These are phyloP conservation scores for Platerodrilus igneus DNA, from an alignment of 2,888 invertebrate species.

Conservation along the genomic window DNA sequence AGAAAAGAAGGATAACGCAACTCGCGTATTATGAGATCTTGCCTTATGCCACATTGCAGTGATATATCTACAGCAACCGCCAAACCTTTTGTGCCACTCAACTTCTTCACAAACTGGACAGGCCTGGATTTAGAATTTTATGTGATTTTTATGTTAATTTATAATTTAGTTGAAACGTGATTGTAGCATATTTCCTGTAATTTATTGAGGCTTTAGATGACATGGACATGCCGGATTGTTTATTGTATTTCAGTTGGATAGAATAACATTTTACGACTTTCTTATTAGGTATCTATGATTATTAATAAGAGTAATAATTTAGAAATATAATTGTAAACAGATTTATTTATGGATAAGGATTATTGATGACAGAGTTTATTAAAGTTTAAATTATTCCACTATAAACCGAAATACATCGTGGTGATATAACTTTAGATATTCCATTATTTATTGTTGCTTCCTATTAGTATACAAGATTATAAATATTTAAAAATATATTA, in stretches of 20 bases:
- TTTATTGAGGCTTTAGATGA: slow-evolving; percentile 21
- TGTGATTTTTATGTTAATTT: slow-evolving; percentile 49
- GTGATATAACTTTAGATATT: too few species aligned
- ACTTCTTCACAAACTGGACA: slow-evolving; percentile 38
- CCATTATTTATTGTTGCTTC: too few species aligned
- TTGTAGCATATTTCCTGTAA: slow-evolving; percentile 24
- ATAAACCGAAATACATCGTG: too few species aligned
- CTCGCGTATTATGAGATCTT: slow-evolving; percentile 19
- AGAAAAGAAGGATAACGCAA: slow-evolving; percentile 1
- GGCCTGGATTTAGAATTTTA: slow-evolving; percentile 45
- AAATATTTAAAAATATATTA: too few species aligned
- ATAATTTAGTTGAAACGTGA: slow-evolving; percentile 40
- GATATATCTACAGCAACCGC: slow-evolving; percentile 48
- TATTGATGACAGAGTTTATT: too few species aligned
- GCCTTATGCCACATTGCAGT: slow-evolving; percentile 32
- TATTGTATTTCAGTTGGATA: slow-evolving; percentile 12
- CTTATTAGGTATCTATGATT: too few species aligned
- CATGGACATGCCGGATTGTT: slow-evolving; percentile 15
- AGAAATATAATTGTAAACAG: too few species aligned
- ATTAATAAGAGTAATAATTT: too few species aligned
- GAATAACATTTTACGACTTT: slow-evolving; percentile 11
- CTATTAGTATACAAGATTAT: too few species aligned
- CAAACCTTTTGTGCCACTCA: slow-evolving; percentile 48
- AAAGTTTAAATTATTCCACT: too few species aligned
- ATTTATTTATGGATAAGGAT: too few species aligned